These are phyloP conservation scores for Phylloscopus trochilus DNA, from an alignment of 2,113 vertebrate genomes.

Conservation along the genomic window DNA sequence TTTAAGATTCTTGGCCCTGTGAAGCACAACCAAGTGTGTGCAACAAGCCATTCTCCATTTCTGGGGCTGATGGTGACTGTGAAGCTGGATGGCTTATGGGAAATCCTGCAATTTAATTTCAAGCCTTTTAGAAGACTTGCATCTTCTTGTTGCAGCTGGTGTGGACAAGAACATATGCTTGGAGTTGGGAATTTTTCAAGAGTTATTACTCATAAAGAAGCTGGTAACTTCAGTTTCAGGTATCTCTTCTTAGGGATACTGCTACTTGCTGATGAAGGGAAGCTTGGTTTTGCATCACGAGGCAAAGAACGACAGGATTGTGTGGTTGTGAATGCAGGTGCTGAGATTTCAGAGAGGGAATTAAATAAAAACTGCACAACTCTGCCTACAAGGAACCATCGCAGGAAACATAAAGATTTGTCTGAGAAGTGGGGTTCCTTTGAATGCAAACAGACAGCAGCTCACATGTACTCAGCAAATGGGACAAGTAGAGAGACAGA, in stretches of 20 bases:
- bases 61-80: not conserved
- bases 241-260: not conserved
- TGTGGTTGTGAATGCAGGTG: not conserved
- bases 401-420: not conserved
- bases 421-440: not conserved
- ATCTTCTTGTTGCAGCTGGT: not conserved
- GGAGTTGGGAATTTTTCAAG: not conserved
- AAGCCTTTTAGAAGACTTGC: not conserved
- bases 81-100: not conserved
- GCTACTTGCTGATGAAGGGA: not conserved
- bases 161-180: not conserved
- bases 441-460: not conserved
- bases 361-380: not conserved
- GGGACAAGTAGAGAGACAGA: not conserved
- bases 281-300: not conserved
- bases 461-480: not conserved
- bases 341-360: not conserved
- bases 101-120: not conserved
- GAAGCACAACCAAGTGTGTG: not conserved
- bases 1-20: not conserved
- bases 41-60: not conserved
- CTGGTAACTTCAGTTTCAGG: slow-evolving; percentile 14
- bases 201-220: not conserved
- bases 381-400: not conserved
- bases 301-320: not conserved